Conservation (phyloP, 2,888 invertebrate species). For the Folsomia manolachei region DNA sequence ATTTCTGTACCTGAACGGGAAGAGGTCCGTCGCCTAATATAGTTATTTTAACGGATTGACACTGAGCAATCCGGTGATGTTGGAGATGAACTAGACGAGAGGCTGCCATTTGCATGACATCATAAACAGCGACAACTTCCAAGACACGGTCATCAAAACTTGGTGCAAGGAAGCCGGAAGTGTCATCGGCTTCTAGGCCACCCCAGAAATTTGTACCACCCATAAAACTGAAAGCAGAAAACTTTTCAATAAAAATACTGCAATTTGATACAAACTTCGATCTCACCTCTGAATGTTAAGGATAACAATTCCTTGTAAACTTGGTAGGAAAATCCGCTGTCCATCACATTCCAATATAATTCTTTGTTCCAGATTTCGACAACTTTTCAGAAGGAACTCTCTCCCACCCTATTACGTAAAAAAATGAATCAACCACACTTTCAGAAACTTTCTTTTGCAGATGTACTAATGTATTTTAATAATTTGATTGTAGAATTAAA, state of each 20-base stretch:
- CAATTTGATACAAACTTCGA: background rate
- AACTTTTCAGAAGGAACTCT: conserved; percentile 72
- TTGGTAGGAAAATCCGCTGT: conserved; percentile 88
- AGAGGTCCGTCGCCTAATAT: conserved; percentile 68
- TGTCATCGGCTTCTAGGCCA: conserved; percentile 81
- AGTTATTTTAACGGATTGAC: conserved; percentile 91
- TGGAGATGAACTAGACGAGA: conserved; percentile 91
- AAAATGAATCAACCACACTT: too few species aligned
- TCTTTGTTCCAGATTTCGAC: conserved; percentile 91
- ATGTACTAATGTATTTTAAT: too few species aligned
- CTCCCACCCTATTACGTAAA: too few species aligned
- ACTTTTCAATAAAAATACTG: background rate
- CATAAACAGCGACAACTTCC: conserved; percentile 96
- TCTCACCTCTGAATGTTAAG: conserved; percentile 83
- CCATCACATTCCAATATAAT: conserved; percentile 96
- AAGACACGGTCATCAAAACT: conserved; percentile 93
- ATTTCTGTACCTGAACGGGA: conserved; percentile 46
- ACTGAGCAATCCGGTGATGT: conserved; percentile 95
- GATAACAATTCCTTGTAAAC: conserved; percentile 93
- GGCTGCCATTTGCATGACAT: conserved; percentile 96
- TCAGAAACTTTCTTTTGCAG: too few species aligned
- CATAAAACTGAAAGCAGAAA: conserved; percentile 74
- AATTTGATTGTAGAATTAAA: too few species aligned
- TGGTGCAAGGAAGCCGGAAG: conserved; percentile 75
- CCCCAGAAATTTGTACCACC: conserved; percentile 99